Evolutionary conservation across 35 echinoderm and acorn worm species (phyloP).

Genomic region (Apostichopus japonicus): DNA sequence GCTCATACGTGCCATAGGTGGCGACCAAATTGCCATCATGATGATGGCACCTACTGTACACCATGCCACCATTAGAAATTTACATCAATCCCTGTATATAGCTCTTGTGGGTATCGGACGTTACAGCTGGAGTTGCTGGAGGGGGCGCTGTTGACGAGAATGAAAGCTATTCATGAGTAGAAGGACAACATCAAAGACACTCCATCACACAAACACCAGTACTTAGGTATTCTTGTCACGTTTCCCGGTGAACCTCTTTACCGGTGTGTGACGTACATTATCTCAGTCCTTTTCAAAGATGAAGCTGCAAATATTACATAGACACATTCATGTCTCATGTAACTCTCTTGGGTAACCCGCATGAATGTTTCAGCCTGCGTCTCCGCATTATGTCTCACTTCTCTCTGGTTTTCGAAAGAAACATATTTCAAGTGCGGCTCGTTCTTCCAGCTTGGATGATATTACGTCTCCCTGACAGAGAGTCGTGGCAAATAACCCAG

Average conservation of each 20-base stretch:
- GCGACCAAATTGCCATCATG: too few species aligned
- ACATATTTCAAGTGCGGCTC: neutral
- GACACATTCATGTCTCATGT: neutral
- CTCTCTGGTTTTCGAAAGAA: neutral
- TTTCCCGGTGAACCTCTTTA: neutral
- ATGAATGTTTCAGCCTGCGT: neutral
- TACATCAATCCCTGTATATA: too few species aligned
- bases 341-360: neutral
- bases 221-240: neutral
- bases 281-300: neutral
- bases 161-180: too few species aligned
- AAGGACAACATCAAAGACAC: too few species aligned
- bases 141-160: too few species aligned
- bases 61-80: too few species aligned
- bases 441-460: neutral
- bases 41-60: too few species aligned
- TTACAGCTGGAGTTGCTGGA: too few species aligned
- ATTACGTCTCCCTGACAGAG: conserved; percentile 28
- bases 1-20: too few species aligned
- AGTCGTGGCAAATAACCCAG: neutral
- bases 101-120: too few species aligned
- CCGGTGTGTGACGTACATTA: neutral
- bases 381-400: neutral
- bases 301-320: neutral
- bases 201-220: neutral